Evolutionary conservation across 2,888 invertebrate species (phyloP).

Genomic region (Cataglyphis rosenhaueri): DNA sequence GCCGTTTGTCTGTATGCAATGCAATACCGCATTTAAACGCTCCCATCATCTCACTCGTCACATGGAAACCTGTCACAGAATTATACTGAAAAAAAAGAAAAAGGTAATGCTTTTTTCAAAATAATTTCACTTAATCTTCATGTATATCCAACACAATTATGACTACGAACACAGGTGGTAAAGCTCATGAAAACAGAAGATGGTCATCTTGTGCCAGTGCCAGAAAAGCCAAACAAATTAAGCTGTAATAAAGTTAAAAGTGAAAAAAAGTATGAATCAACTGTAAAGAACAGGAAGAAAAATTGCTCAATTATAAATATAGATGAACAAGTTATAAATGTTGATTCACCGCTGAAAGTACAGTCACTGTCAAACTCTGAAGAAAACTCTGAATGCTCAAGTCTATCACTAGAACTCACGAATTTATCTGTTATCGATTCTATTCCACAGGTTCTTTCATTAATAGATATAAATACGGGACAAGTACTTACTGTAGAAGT

Average conservation of each 20-base stretch:
- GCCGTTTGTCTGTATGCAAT: constrained; percentile 81
- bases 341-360: constrained; percentile 40
- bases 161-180: constrained; percentile 69
- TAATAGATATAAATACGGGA: constrained; percentile 77
- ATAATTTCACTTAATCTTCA: neutral
- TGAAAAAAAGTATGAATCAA: constrained; percentile 39
- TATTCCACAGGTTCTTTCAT: constrained; percentile 76
- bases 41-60: constrained; percentile 82
- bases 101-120: constrained; percentile 70
- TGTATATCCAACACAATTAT: neutral
- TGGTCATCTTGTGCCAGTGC: constrained; percentile 78
- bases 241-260: constrained; percentile 58
- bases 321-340: constrained; percentile 38
- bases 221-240: constrained; percentile 73
- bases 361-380: constrained; percentile 42
- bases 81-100: constrained; percentile 77
- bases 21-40: constrained; percentile 82
- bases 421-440: constrained; percentile 59
- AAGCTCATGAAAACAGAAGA: constrained; percentile 80
- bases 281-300: constrained; percentile 34
- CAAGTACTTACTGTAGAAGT: constrained; percentile 79
- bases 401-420: constrained; percentile 52
- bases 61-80: constrained; percentile 81
- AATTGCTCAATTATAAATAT: constrained; percentile 10
- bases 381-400: constrained; percentile 49